phyloP scores from a whole-genome alignment of 2,797 vertebrate genomes.

The Perodicticus potto region DNA sequence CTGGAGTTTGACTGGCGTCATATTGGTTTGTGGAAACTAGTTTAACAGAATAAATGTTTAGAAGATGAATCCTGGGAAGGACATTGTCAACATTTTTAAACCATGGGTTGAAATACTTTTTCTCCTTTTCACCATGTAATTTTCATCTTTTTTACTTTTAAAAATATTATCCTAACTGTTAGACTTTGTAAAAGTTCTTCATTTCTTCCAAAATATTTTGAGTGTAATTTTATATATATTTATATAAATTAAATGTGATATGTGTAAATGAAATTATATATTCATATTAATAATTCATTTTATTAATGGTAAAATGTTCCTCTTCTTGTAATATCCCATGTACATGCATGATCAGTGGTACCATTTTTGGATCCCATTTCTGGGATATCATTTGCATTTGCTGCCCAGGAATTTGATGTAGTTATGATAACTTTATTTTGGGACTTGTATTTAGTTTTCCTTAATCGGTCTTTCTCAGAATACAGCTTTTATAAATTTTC shows the following conservation, averaged over 20 bases:
- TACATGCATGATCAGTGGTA: neutral
- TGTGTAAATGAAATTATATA: neutral
- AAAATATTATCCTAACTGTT: slow-evolving; percentile 64
- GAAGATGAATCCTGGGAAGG: slow-evolving; percentile 43
- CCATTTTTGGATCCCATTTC: neutral
- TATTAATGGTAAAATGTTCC: neutral
- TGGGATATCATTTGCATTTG: neutral
- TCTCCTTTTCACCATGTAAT: slow-evolving; percentile 67
- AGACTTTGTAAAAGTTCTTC: slow-evolving; percentile 69
- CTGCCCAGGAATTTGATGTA: neutral
- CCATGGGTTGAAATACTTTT: slow-evolving; percentile 65
- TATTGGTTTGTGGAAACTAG: slow-evolving; percentile 55
- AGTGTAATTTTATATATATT: slow-evolving; percentile 64
- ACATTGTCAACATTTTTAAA: slow-evolving; percentile 80
- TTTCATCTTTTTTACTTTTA: slow-evolving; percentile 63
- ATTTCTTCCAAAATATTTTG: slow-evolving; percentile 68
- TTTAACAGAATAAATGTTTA: slow-evolving; percentile 70
- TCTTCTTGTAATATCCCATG: neutral
- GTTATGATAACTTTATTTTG: neutral
- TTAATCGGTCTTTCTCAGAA: neutral
- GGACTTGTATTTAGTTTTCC: neutral
- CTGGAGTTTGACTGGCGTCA: slow-evolving; percentile 58
- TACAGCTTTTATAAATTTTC: neutral
- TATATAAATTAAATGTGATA: neutral
- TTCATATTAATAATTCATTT: neutral